Evolutionary conservation across 23 tunicate genomes (phyloP), one percentile per base, ranked within the genome.

Genomic region (Botrylloides violaceus): DNA sequence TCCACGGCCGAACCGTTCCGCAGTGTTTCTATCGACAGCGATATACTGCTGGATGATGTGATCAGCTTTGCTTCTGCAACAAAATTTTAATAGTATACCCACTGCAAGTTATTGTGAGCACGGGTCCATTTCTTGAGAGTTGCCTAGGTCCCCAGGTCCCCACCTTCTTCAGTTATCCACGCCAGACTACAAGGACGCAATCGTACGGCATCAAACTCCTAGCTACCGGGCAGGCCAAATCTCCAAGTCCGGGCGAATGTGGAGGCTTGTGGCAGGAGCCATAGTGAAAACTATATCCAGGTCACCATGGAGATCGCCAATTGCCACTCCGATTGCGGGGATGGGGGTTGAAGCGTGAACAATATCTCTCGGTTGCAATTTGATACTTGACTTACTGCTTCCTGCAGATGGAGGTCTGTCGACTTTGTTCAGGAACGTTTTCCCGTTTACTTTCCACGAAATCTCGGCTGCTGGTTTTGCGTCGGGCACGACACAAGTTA

Each of bases 31-130:
- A 81, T 66, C 3, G 58, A 38, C 26, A 79, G 29, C 18, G 66
- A 15, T 20, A 86, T 59, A 31, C 32, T 22, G 74, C 94, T 86
- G 1, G 31, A 61, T 1, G 85, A 79, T 20, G 84, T 66, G 0
- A 60, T 53, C 73, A 86, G 48, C 36, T 86, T 86, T 34, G 85
- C 56, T 28, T 72, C 94, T 86, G 57, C 9, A 60, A 18, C 29
- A 1, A 24, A 1, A 28, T n/a, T 23, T 0, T 0, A 49, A 49
- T 49, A 19, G 1, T 19, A 1, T 21, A 1, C 20, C 1, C n/a
- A 0, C n/a, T n/a, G 24, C 18, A 61, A 22, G 66, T 20, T 48
- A 19, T n/a, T n/a, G 19, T 73, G 49, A 73, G 1, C 72, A 9
- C 72, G 29, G 38, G 39, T n/a, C 23, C n/a, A 0, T 20, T 19